phyloP scores from a whole-genome alignment of 2,797 vertebrate species.

The Ataeniobius toweri region DNA sequence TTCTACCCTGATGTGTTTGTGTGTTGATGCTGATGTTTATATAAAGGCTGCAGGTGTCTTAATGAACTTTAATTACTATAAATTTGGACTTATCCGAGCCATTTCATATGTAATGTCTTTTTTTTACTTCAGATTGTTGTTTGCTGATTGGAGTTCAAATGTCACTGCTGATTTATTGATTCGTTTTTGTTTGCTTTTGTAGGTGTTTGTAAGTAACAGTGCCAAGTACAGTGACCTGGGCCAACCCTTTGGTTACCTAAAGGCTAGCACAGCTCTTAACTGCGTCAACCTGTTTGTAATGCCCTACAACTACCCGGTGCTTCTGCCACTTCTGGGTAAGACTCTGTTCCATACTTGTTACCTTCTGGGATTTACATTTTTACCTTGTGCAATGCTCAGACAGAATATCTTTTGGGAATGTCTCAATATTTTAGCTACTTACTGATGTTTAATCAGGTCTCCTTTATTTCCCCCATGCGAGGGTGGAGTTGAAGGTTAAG shows the following conservation, averaged over 20 bases:
- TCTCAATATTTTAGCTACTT: neutral
- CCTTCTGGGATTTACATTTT: neutral
- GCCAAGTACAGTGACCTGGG: constrained; percentile 97
- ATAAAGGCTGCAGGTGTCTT: neutral
- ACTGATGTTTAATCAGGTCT: neutral
- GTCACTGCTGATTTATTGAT: neutral
- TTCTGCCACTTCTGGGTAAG: constrained; percentile 95
- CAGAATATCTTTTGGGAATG: neutral
- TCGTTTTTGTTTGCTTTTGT: constrained; percentile 13
- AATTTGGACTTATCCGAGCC: neutral
- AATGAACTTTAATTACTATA: neutral
- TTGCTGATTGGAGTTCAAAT: neutral
- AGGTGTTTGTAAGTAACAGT: constrained; percentile 98
- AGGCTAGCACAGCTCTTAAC: constrained; percentile 97
- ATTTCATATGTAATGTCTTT: neutral
- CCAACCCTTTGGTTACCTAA: constrained; percentile 96
- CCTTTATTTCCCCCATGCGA: neutral
- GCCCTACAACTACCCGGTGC: constrained; percentile 99
- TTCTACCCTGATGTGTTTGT: neutral
- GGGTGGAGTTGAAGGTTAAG: neutral
- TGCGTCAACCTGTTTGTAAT: constrained; percentile 99
- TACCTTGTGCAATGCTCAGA: neutral
- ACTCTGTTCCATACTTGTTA: neutral
- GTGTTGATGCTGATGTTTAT: neutral
- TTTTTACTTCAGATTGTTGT: neutral